Conservation (phyloP, 2,888 invertebrate species). For the Xanthorhoe spadicearia region DNA sequence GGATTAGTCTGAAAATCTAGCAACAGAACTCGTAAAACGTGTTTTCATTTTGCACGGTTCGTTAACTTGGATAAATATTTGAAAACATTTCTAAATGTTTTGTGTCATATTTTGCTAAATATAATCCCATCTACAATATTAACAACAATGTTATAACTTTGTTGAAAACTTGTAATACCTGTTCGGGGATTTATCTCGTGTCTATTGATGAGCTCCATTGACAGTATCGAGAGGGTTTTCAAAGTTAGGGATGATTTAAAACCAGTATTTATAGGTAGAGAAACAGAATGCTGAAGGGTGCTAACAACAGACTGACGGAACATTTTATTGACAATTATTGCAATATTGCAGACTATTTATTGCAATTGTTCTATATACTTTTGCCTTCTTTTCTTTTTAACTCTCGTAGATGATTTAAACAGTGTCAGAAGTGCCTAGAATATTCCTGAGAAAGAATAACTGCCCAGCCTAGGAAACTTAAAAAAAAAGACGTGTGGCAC, state of each 20-base stretch:
- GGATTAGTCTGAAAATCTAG: constrained; percentile 16
- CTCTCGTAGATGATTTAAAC: too few relatives aligned
- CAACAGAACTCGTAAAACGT: constrained; percentile 19
- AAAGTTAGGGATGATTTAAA: constrained; percentile 18
- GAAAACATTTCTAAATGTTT: constrained; percentile 16
- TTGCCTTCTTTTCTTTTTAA: too few relatives aligned
- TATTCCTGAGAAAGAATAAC: too few relatives aligned
- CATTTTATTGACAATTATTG: too few relatives aligned
- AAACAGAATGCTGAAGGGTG: constrained; percentile 2
- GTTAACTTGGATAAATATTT: constrained; percentile 12
- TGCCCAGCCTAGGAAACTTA: too few relatives aligned
- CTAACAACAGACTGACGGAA: background rate
- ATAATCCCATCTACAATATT: constrained; percentile 36
- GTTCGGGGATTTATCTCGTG: constrained; percentile 43
- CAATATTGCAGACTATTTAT: too few relatives aligned
- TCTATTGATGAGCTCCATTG: constrained; percentile 27
- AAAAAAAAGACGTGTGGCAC: too few relatives aligned
- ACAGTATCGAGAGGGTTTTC: constrained; percentile 20
- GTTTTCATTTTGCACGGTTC: constrained; percentile 30
- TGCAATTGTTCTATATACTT: too few relatives aligned
- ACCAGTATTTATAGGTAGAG: constrained; percentile 13
- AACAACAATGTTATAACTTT: constrained; percentile 10
- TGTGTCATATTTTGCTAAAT: constrained; percentile 35
- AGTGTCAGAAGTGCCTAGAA: too few relatives aligned
- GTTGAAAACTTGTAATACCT: constrained; percentile 43